Base-by-base conservation (phyloP, 53 echinoderm and acorn worm genomes). In the Antedon mediterranea region DNA sequence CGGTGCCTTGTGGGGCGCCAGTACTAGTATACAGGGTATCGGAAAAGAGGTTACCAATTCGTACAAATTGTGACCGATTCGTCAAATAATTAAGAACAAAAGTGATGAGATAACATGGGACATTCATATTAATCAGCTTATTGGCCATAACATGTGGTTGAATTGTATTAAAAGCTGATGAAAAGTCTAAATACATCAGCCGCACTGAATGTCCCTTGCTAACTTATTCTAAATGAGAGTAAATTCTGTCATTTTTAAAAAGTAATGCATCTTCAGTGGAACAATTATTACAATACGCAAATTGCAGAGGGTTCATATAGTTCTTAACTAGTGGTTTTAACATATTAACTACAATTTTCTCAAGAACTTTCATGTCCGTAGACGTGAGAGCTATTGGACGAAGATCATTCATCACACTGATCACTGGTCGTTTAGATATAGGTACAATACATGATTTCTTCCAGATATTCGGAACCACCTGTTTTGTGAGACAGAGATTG, bases 331-430 rank as follows among this genome's bases (percentile, higher is more conserved):
- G 11, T 5, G 41, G 41, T 34, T 81, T 75, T 18, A 75, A 30
- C 31, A 28, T 26, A n/a, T 81, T 81, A 20, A 81, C 26, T 28
- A 30, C 43, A 20, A 81, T 6, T 30, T 31, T 42, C 75, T 81
- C 43, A 33, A 34, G 73, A 32, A 30, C 32, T 34, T 81, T 81
- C 76, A 75, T 81, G 42, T 75, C 75, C 18, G 75, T 41, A n/a
- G 82, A 81, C 44, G 82, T 81, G 31, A 81, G 41, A 31, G 75
- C 82, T 43, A 75, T 75, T 18, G 75, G 81, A 73, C 72, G 30
- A 7, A 72, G 79, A 18, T 72, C 72, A 11, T 77, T 77, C 43
- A 43, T 42, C n/a, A 29, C 23, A 37, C 37, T 3, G 43, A 43
- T 77, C 30, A 34, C 41, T n/a, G 43, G 41, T 28, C 43, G 32